A percentile compares a stretch with the other conserved stretches of the same genome.
These are phyloP conservation scores for Microdon myrmicae DNA, from an alignment of 2,888 invertebrate genomes.

Conservation along the genomic window DNA sequence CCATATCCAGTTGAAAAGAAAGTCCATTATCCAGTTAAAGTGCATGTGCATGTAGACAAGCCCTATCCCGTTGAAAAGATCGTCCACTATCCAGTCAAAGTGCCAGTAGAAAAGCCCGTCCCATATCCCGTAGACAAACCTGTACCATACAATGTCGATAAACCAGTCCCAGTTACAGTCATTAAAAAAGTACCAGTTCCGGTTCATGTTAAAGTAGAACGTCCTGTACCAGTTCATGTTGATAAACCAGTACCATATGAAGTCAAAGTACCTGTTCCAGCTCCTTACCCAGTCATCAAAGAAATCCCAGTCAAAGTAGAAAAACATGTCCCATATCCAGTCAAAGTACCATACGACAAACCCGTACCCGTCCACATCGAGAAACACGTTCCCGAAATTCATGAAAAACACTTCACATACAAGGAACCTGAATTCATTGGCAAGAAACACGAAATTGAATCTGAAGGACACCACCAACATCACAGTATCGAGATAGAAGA, in stretches of 20 bases:
- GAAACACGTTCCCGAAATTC: constrained; percentile 71
- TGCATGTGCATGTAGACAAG: constrained; percentile 79
- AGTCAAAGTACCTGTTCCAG: constrained; percentile 76
- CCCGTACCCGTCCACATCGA: constrained; percentile 78
- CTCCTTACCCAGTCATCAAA: constrained; percentile 76
- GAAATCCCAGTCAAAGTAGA: constrained; percentile 74
- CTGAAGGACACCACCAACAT: constrained; percentile 68
- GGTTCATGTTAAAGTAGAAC: constrained; percentile 72
- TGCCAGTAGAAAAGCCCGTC: constrained; percentile 75
- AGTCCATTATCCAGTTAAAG: constrained; percentile 75
- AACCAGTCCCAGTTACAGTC: constrained; percentile 73
- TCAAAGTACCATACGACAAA: constrained; percentile 73
- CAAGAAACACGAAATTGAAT: constrained; percentile 67
- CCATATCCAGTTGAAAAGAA: constrained; percentile 78
- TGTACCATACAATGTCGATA: constrained; percentile 74
- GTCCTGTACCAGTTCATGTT: constrained; percentile 75
- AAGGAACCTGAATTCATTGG: constrained; percentile 75
- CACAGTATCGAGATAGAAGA: constrained; percentile 65
- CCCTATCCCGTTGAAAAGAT: constrained; percentile 79
- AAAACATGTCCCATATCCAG: constrained; percentile 74
- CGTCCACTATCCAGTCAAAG: constrained; percentile 78
- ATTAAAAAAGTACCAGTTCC: constrained; percentile 75
- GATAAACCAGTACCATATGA: constrained; percentile 81
- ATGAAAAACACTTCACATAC: constrained; percentile 73
- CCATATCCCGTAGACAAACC: constrained; percentile 72